phyloP scores from a whole-genome alignment of 2,113 vertebrate species.

The Redunca redunca region DNA sequence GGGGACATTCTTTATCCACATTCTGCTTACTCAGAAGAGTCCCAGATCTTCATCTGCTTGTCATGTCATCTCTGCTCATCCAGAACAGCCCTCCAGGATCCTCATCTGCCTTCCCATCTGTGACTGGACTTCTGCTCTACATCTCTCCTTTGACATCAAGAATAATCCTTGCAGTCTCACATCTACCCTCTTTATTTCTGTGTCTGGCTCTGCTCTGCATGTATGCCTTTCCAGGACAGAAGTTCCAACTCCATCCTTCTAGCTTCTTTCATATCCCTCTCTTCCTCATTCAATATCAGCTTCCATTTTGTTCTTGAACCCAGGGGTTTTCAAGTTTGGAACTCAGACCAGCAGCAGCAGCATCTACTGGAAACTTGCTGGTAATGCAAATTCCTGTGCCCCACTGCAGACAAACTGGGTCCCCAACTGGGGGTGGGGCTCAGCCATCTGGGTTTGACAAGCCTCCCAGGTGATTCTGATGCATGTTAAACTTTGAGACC shows the following conservation, averaged over 20 bases:
- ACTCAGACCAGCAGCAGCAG: background rate
- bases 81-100: background rate
- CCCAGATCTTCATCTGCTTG: too few relatives aligned
- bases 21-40: background rate
- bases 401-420: background rate
- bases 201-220: background rate
- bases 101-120: background rate
- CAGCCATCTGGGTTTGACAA: background rate
- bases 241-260: background rate
- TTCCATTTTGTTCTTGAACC: background rate
- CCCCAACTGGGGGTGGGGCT: background rate
- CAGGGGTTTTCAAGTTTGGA: background rate
- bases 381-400: background rate
- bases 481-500: background rate
- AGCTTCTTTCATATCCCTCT: background rate
- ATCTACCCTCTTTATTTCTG: background rate
- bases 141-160: background rate
- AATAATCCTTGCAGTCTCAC: fast-evolving
- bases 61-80: background rate
- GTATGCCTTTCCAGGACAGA: background rate
- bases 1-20: background rate
- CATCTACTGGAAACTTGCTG: background rate
- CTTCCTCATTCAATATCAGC: background rate
- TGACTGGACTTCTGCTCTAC: too few relatives aligned
- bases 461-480: background rate